A percentile compares a stretch with the other conserved stretches of the same genome.
Conservation (phyloP, 2,113 vertebrate species). For the Gopherus evgoodei region DNA sequence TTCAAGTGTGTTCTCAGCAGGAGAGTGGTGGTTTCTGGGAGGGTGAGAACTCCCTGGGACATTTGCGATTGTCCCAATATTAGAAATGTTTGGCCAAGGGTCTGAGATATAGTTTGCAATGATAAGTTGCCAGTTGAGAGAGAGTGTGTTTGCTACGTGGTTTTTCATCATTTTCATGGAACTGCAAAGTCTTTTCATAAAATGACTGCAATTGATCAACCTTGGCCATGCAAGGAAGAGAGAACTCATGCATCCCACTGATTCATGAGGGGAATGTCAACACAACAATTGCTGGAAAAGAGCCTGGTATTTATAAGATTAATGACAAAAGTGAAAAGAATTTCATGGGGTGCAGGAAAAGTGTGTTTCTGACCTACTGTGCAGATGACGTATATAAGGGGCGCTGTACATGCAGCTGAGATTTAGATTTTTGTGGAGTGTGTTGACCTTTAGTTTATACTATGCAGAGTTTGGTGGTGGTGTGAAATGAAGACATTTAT, state of each 20-base stretch:
- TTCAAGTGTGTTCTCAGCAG: neutral
- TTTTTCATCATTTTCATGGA: neutral
- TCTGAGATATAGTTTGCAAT: neutral
- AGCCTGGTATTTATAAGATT: neutral
- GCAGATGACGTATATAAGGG: neutral
- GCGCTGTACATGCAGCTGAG: neutral
- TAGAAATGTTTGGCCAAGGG: neutral
- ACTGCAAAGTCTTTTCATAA: neutral
- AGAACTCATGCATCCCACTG: rapidly evolving
- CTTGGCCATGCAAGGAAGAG: neutral
- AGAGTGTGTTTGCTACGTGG: neutral
- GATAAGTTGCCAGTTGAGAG: neutral
- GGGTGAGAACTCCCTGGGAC: neutral
- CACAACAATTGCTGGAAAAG: neutral
- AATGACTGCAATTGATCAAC: neutral
- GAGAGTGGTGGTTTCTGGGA: neutral
- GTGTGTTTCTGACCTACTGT: neutral
- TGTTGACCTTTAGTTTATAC: neutral
- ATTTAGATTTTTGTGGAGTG: rapidly evolving
- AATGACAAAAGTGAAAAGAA: neutral
- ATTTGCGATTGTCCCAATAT: neutral
- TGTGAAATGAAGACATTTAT: neutral
- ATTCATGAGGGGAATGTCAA: neutral
- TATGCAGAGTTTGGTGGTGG: neutral
- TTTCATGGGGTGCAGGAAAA: neutral